Base-by-base conservation (phyloP, 2,888 invertebrate species). In the Tigriopus californicus region DNA sequence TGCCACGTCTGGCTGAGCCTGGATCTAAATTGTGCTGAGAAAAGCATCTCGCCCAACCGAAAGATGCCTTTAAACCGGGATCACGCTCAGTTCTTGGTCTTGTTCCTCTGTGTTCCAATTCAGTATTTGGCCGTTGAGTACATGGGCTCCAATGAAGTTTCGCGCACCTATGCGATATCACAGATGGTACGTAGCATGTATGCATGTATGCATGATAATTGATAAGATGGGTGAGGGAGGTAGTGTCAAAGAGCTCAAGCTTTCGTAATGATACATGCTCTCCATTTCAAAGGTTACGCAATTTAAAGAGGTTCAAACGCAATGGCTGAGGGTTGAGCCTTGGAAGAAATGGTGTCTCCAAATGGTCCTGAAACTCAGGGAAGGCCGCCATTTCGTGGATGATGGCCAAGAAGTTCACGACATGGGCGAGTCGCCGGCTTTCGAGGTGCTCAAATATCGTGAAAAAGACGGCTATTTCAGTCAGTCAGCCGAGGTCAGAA, bases 401-500 rank as follows among this genome's bases (percentile, higher is more conserved):
- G 33, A 33, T 33, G 33, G 33, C 33, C 33, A 33, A 33, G 33
- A 33, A 33, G 8, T 3, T 33, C 33, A 33, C 33, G 33, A 33
- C 4, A 5, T 33, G 33, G 49, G 49, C 15, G 53, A 18, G 13
- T 55, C n/a, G 15, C 42, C 51, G 6, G 24, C 54, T 24, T 52
- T 60, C 6, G 33, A 46, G 20, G 58, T 61, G 18, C 42, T 61
- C 18, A 42, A 58, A n/a, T 48, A 54, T n/a, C 47, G 52, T 5
- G 49, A 59, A 22, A 49, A 49, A 22, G 55, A 65, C 51, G 73
- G 72, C 12, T 67, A 69, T 62, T 74, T 72, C 67, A 70, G 69
- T 48, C 66, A 70, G n/a, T 73, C 74, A 2, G 63, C 68, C 25
- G 67, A 68, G 49, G 70, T 71, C 8, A 65, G 76, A 56, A 66